Percentiles rank a stretch among this genome's conserved stretches.
Conservation (phyloP, 2,113 vertebrate species). For the Carettochelys insculpta region DNA sequence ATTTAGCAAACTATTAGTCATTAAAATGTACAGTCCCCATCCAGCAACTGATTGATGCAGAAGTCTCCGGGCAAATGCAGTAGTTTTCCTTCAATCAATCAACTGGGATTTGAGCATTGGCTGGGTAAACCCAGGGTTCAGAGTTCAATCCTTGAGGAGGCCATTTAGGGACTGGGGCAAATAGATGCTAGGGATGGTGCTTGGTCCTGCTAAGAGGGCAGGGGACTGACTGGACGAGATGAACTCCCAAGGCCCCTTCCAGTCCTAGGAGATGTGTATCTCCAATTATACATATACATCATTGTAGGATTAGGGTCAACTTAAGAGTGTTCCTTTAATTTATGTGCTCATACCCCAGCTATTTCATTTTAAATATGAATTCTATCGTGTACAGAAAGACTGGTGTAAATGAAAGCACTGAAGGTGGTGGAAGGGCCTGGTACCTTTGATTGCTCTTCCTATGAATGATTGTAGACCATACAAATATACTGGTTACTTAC, state of each 20-base stretch:
- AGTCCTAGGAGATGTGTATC: no score
- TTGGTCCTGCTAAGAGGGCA: no score
- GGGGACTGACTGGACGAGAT: no score
- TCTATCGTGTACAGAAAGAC: constrained; percentile 54
- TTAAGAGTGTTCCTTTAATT: neutral
- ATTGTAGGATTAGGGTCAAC: neutral
- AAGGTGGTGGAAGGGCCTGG: constrained; percentile 48
- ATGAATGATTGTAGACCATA: constrained; percentile 51
- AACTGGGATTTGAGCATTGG: no score
- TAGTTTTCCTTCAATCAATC: neutral
- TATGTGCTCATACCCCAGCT: neutral
- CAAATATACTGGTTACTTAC: constrained; percentile 84
- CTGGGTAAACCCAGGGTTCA: no score
- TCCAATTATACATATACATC: no score
- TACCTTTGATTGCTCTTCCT: constrained; percentile 33
- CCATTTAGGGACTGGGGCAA: no score
- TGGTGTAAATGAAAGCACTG: constrained; percentile 36
- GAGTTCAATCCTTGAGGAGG: no score
- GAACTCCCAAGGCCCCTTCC: no score
- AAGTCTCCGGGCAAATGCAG: neutral
- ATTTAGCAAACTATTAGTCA: neutral
- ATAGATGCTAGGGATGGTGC: no score
- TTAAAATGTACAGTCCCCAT: neutral
- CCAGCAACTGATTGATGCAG: neutral
- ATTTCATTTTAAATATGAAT: neutral